Base-by-base conservation (phyloP, 2,797 vertebrate species). In the Oceanodroma leucorhoa region DNA sequence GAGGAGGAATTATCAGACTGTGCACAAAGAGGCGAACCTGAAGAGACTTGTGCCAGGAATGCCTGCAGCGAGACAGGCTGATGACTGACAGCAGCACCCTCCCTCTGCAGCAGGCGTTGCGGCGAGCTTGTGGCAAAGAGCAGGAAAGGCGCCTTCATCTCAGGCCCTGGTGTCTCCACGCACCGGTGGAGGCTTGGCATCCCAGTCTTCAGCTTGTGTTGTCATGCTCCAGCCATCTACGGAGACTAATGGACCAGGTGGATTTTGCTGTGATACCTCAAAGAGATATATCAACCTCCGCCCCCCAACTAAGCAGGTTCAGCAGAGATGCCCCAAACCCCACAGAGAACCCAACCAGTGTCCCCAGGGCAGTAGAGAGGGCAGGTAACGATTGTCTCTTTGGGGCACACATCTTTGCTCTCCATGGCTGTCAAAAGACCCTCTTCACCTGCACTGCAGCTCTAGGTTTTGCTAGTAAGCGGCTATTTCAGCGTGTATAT, bases 31-130 rank as follows among this genome's bases (percentile, higher is more conserved):
- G 17, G 46, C 2, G 1, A 46, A 83, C 91, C 88, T 96, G 94
- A 96, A 94, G 89, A 81, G 91, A 83, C 93, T 94, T 94, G 93
- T 72, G 67, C 58, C 70, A 80, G 67, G 87, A 93, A 95, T 82
- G 73, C 50, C 82, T 77, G 82, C 20, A 64, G 79, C 8, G 65
- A 86, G 79, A 67, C 72, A 90, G 69, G 65, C 53, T 51, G 91
- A 85, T 0, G 65, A 91, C 64, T 83, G 88, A 94, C 50, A 46
- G 90, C 83, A 90, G 65, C 71, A 89, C n/a, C n/a, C 70, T 66
- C 71, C 84, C 75, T 72, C 38, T 1, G 1, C 1, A 0, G 41
- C 70, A 50, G 53, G 48, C 14, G 0, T 5, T 22, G 65, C 1
- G 0, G 38, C 0, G 2, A 65, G 72, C 22, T 38, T 41, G 20